Percentiles rank a stretch among this genome's conserved stretches.
Conservation (phyloP, 2,888 invertebrate genomes). For the Phengaris alcon region DNA sequence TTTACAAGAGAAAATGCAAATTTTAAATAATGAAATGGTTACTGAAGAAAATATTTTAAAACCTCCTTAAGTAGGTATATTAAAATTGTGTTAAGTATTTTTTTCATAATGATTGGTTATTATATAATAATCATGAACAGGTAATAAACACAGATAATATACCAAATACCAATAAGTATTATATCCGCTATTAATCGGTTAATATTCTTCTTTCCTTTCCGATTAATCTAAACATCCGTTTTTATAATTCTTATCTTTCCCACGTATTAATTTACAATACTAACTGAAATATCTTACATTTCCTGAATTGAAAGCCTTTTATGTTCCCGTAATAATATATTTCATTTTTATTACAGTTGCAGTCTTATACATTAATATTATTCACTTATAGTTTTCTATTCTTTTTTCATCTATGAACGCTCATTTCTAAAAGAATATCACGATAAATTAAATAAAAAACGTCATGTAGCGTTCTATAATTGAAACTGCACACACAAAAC, state of each 20-base stretch:
- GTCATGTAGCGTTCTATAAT: constrained; percentile 6
- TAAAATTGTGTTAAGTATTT: no score
- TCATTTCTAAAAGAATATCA: neutral
- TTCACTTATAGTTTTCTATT: no score
- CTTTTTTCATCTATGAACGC: no score
- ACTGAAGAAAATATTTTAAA: no score
- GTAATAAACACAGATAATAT: neutral
- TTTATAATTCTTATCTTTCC: constrained; percentile 16
- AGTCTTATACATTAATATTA: no score
- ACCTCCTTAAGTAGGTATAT: no score
- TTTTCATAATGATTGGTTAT: neutral
- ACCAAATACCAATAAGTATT: neutral
- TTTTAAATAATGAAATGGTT: neutral
- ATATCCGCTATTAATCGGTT: constrained; percentile 7
- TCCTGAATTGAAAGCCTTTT: no score
- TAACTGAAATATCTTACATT: no score
- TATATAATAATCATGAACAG: neutral
- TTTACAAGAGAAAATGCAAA: constrained; percentile 14
- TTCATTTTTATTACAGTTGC: no score
- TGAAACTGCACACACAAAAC: neutral
- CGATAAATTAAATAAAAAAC: neutral
- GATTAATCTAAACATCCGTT: neutral
- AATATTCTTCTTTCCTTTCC: neutral
- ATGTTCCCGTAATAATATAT: no score
- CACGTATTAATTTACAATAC: neutral